These are phyloP conservation scores for Burhinus oedicnemus DNA, from an alignment of 2,113 vertebrate species.

Conservation along the genomic window DNA sequence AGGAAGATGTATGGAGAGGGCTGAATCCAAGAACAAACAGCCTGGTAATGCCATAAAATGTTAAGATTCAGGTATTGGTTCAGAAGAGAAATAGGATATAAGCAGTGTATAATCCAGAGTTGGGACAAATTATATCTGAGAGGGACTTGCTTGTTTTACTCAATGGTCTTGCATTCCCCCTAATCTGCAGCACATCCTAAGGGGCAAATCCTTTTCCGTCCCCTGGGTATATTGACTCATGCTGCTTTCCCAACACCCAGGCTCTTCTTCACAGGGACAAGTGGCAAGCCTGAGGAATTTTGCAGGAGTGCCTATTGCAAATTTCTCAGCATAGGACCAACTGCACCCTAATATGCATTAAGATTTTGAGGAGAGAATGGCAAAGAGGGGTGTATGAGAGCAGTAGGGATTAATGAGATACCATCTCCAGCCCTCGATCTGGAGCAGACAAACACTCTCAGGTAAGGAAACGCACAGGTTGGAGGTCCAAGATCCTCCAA, in stretches of 20 bases:
- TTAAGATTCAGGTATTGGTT: neutral
- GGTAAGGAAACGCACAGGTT: neutral
- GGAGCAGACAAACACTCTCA: neutral
- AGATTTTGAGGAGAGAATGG: neutral
- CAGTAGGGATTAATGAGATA: neutral
- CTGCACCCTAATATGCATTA: neutral
- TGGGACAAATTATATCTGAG: neutral
- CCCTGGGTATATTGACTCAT: neutral
- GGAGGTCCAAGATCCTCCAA: neutral
- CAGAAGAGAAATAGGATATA: neutral
- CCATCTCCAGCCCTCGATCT: neutral
- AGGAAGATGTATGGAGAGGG: neutral
- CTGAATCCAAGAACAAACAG: neutral
- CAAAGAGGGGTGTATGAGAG: rapidly evolving
- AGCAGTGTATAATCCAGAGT: neutral
- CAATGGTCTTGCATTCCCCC: neutral
- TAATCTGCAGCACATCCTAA: neutral
- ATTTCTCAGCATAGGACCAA: neutral
- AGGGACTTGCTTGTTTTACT: neutral
- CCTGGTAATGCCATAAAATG: neutral
- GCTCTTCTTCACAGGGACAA: neutral
- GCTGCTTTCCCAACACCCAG: rapidly evolving
- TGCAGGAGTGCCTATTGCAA: neutral
- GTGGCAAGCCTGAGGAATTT: neutral
- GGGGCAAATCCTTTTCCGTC: neutral